These are phyloP conservation scores for Huso huso DNA, from an alignment of 2,797 vertebrate species.

Conservation along the genomic window DNA sequence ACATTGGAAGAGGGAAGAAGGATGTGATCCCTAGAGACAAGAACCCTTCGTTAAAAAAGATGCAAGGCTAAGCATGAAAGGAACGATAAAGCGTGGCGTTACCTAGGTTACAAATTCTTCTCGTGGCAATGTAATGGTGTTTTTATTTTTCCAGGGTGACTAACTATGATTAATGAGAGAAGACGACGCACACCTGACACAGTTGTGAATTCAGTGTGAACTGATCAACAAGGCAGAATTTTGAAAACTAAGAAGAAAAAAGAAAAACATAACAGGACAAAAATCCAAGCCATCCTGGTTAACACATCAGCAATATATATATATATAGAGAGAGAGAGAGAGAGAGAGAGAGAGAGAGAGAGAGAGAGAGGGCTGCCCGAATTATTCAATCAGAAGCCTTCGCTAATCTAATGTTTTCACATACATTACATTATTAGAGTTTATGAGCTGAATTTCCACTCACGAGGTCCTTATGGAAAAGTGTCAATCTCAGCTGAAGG, in stretches of 20 bases:
- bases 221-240: not conserved
- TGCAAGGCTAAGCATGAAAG: not conserved
- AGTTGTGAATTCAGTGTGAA: not conserved
- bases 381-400: too few relatives aligned
- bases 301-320: too few relatives aligned
- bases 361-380: too few relatives aligned
- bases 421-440: too few relatives aligned
- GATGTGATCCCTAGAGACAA: not conserved
- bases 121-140: not conserved
- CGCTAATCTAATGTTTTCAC: too few relatives aligned
- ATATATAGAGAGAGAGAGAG: too few relatives aligned
- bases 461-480: too few relatives aligned
- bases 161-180: not conserved
- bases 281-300: too few relatives aligned
- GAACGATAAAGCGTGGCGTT: not conserved
- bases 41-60: not conserved
- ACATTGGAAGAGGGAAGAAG: not conserved
- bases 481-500: too few relatives aligned
- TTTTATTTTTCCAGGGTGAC: not conserved
- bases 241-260: not conserved
- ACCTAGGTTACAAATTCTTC: constrained; percentile 1
- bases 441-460: too few relatives aligned
- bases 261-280: not conserved
- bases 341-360: too few relatives aligned
- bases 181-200: not conserved